Conservation (phyloP, 2,113 vertebrate genomes). For the Cebus imitator region DNA sequence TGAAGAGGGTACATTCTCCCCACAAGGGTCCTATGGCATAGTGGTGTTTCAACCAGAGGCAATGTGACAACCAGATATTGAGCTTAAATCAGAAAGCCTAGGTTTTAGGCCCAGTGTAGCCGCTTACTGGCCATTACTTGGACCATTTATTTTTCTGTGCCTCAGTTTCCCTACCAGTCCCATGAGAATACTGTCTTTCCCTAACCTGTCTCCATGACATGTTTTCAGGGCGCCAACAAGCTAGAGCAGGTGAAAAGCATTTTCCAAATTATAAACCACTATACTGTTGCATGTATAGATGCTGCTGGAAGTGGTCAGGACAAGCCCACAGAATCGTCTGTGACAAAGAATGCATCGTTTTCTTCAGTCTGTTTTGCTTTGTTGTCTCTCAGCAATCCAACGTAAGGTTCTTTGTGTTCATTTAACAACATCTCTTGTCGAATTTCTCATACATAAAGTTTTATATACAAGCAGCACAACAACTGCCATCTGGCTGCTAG, state of each 20-base stretch:
- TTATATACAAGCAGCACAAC: not conserved
- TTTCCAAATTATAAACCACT: not conserved
- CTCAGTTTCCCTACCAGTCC: not conserved
- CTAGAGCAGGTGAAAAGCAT: not conserved
- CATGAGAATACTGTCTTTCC: not conserved
- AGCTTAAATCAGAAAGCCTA: not conserved
- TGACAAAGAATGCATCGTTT: not conserved
- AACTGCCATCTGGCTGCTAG: not conserved
- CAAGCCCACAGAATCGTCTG: not conserved
- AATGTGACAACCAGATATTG: not conserved
- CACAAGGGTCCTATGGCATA: not conserved
- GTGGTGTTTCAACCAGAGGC: not conserved
- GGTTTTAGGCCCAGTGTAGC: not conserved
- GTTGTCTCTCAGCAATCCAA: not conserved
- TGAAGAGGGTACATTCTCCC: not conserved
- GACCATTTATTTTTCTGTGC: not conserved
- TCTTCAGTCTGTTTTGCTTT: not conserved
- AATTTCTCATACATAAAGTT: constrained; percentile 26
- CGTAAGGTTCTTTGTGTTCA: constrained; percentile 30
- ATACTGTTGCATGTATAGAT: not conserved
- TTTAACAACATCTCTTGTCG: constrained; percentile 50
- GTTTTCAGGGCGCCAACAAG: not conserved
- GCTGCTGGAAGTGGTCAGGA: not conserved
- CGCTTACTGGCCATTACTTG: not conserved
- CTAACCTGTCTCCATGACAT: not conserved